Conservation (phyloP, 2,797 vertebrate genomes). For the Alcedo atthis region DNA sequence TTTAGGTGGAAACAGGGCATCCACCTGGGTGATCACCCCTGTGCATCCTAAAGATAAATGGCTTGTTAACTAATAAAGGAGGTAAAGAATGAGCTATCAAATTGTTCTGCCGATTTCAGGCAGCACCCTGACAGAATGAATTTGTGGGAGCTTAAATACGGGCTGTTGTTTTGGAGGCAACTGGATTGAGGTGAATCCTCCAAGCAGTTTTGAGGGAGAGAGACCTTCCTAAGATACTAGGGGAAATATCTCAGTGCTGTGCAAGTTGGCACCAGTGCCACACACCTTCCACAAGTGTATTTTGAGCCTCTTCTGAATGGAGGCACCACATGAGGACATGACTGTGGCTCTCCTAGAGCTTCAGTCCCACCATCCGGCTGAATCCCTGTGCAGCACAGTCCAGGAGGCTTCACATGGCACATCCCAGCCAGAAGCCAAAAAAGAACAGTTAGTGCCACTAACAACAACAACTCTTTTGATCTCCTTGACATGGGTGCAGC, state of each 20-base stretch:
- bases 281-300: background rate
- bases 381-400: background rate
- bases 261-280: accelerated
- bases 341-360: background rate
- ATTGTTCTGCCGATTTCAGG: background rate
- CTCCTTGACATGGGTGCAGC: slow-evolving; percentile 8
- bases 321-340: accelerated
- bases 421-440: slow-evolving; percentile 29
- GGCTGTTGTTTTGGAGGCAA: background rate
- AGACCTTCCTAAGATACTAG: background rate
- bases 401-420: background rate
- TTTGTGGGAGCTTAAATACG: background rate
- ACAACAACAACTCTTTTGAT: slow-evolving; percentile 37
- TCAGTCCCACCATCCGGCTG: accelerated
- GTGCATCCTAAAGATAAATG: background rate
- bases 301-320: background rate
- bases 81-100: background rate
- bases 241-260: background rate
- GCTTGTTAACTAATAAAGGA: background rate
- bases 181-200: background rate
- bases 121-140: background rate
- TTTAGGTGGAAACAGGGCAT: background rate
- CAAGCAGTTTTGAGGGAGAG: background rate
- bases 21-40: background rate
- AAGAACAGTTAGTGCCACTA: slow-evolving; percentile 27